Evolutionary conservation across 2,888 invertebrate species (phyloP), one percentile per base, ranked within the genome.

Genomic region (Lasioglossum zephyrum): DNA sequence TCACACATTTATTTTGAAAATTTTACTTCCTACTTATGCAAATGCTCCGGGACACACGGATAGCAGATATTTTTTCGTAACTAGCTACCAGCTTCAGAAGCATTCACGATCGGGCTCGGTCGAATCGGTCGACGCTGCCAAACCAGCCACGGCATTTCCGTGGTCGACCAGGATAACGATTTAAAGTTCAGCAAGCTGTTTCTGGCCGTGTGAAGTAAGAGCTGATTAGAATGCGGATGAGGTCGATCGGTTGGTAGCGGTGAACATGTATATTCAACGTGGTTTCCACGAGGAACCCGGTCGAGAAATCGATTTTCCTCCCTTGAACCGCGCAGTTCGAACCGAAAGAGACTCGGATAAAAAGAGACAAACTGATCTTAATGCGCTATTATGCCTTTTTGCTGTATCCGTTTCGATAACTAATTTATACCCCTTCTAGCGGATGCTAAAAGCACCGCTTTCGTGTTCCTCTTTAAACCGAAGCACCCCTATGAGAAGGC

Each of bases 161-260:
- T 82, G 87, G 88, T 84, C 91, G 87, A 87, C 83, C 87, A 74
- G 90, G 91, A 90, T 92, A 92, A 92, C 91, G 91, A 89, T 90
- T 91, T 92, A 89, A 91, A 91, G 92, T 92, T 92, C 88, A 90
- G 89, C 89, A 91, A 92, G 91, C 91, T 91, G 92, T 92, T 91
- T 91, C 90, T 92, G 89, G 91, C 89, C 91, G 87, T 88, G 87
- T 87, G 88, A 90, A 88, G 92, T 91, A 92, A 92, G 89, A 88
- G 90, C 92, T 92, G 92, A 92, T 92, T 92, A 92, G 92, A 92
- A 92, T 92, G 88, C 90, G 91, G 92, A 92, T 89, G 92, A 92
- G 92, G 91, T 92, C 88, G 87, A 91, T 90, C 91, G 88, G 86
- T 77, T 79, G 81, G 87, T 87, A 74, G 89, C 77, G 82, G 87